Evolutionary conservation across 1,140 invertebrate genomes (phyloP), one percentile per base, ranked within the genome.

Genomic region (Dolichoris vasculosae): DNA sequence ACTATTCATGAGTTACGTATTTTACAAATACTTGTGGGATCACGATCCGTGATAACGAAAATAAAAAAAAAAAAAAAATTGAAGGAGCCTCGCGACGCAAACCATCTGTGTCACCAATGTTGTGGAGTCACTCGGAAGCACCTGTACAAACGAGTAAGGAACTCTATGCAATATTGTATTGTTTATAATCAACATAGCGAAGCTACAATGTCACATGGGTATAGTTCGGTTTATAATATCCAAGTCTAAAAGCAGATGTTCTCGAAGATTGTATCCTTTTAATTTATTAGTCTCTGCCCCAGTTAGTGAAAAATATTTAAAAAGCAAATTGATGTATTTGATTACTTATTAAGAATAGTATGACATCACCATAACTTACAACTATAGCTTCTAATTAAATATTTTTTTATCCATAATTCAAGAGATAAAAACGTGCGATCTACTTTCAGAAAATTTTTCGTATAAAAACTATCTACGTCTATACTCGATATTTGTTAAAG

Each of bases 101-200:
- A 38, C 23, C 71, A 83, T n/a, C 69, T 77, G 82, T 77, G 82
- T 67, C 55, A 83, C 20, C 67, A 77, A 76, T 76, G 59, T 46
- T 26, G 48, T n/a, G 17, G 32, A 4, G 13, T 9, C 11, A 17
- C 17, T 48, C 71, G 30, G 4, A 20, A 26, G 46, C 83, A 84
- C 83, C 76, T 79, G 83, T 51, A 20, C 76, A 84, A 84, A 59
- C 51, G 32, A 67, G 46, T 6, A 80, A n/a, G 67, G 9, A 26
- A 26, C 40, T 78, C 73, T 26, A 46, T 83, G n/a, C 71, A 40
- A 59, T 40, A 38, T 59, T 35, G 46, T 32, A 30, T 59, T 73
- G 32, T 69, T 81, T 71, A 23, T 73, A 59, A 73, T 82, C 67
- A 59, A 59, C 80, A 9, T 46, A 35, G 55, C 15, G 75, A 51